A percentile compares a stretch with the other conserved stretches of the same genome.
Conservation (phyloP, 2,888 invertebrate species). For the Heliothis peltigera region DNA sequence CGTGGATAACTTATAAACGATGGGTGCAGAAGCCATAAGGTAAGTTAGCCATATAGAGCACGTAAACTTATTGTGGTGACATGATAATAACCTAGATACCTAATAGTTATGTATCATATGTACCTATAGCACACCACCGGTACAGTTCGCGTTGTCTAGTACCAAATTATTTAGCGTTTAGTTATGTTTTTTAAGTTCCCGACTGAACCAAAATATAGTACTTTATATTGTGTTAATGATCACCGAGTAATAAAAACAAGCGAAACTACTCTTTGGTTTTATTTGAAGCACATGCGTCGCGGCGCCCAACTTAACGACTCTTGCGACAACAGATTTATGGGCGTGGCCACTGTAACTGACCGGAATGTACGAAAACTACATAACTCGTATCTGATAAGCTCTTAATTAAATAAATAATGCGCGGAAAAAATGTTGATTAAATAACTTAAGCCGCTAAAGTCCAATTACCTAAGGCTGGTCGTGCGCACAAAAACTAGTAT, state of each 20-base stretch:
- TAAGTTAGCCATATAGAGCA: slow-evolving; percentile 77
- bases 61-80: slow-evolving; percentile 65
- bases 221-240: slow-evolving; percentile 85
- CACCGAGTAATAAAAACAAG: slow-evolving; percentile 83
- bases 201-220: slow-evolving; percentile 89
- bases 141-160: slow-evolving; percentile 77
- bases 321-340: slow-evolving; percentile 46
- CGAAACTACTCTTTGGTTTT: slow-evolving; percentile 68
- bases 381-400: slow-evolving; percentile 63
- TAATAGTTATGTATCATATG: slow-evolving; percentile 63
- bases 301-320: slow-evolving; percentile 40
- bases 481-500: slow-evolving; percentile 67
- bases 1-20: slow-evolving; percentile 67
- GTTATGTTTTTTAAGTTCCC: slow-evolving; percentile 86
- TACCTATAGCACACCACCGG: slow-evolving; percentile 68
- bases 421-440: slow-evolving; percentile 72
- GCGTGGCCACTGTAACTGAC: slow-evolving; percentile 49
- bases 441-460: slow-evolving; percentile 63
- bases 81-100: slow-evolving; percentile 62
- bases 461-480: slow-evolving; percentile 71
- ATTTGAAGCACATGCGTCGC: slow-evolving; percentile 58
- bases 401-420: slow-evolving; percentile 76
- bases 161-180: slow-evolving; percentile 86
- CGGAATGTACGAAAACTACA: slow-evolving; percentile 65
- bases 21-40: slow-evolving; percentile 79